These are phyloP conservation scores for Seira musarum DNA, from an alignment of 2,888 invertebrate genomes.

Conservation along the genomic window DNA sequence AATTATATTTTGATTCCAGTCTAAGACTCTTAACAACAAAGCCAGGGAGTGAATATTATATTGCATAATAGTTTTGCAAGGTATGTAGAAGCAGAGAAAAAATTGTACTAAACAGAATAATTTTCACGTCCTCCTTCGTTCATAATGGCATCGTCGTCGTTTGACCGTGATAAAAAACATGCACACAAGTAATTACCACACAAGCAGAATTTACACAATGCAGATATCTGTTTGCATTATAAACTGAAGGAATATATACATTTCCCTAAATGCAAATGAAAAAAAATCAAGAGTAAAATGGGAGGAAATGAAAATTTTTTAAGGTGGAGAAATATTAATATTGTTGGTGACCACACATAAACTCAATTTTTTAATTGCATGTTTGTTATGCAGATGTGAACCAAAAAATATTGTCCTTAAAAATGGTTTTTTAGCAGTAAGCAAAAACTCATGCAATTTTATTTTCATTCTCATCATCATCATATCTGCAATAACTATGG, in stretches of 20 bases:
- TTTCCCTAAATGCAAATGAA: background rate
- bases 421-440: too few relatives aligned
- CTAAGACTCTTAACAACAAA: background rate
- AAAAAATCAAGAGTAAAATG: constrained; percentile 5
- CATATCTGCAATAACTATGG: too few relatives aligned
- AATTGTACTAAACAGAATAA: background rate
- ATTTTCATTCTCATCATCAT: background rate
- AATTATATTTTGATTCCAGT: constrained; percentile 4
- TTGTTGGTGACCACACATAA: background rate
- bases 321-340: background rate
- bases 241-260: background rate
- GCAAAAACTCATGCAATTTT: background rate
- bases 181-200: constrained; percentile 24
- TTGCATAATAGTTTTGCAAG: background rate
- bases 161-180: constrained; percentile 47
- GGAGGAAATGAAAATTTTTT: background rate
- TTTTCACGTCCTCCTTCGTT: constrained; percentile 2
- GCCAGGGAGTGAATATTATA: background rate
- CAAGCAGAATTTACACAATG: background rate
- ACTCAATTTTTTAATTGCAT: background rate
- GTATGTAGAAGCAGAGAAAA: background rate
- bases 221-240: background rate
- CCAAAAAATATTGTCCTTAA: too few relatives aligned
- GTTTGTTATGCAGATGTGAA: too few relatives aligned
- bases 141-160: constrained; percentile 19